These are phyloP conservation scores for Diadegma fenestrale DNA, from an alignment of 2,888 invertebrate genomes.

Conservation along the genomic window DNA sequence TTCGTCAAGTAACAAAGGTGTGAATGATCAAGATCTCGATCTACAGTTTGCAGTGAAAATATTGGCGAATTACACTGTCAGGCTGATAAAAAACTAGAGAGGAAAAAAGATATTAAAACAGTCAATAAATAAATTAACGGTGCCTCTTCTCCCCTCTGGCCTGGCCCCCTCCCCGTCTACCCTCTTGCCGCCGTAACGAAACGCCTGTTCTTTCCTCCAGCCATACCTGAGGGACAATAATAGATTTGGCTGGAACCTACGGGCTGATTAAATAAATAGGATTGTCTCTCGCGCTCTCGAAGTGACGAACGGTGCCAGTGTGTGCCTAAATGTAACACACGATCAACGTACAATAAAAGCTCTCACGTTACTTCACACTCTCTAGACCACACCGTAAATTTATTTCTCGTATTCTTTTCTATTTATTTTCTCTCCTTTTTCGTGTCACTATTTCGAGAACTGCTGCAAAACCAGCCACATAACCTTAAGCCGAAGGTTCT, in stretches of 20 bases:
- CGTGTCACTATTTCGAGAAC: constrained; percentile 65
- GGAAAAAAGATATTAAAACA: constrained; percentile 14
- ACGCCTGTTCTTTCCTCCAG: constrained; percentile 81
- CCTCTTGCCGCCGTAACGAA: constrained; percentile 51
- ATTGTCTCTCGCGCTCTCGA: constrained; percentile 77
- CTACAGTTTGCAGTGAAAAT: background rate
- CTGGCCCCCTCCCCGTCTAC: background rate
- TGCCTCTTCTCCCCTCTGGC: constrained; percentile 42
- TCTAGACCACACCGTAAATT: constrained; percentile 59
- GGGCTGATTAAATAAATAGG: constrained; percentile 84
- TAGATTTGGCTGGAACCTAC: constrained; percentile 85
- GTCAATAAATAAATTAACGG: constrained; percentile 52
- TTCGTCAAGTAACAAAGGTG: constrained; percentile 68
- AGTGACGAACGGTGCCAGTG: constrained; percentile 75
- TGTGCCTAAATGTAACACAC: constrained; percentile 72
- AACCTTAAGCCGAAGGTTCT: constrained; percentile 71
- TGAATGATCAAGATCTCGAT: constrained; percentile 49
- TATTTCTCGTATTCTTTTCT: constrained; percentile 26
- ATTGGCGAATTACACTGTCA: constrained; percentile 12
- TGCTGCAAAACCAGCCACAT: constrained; percentile 68
- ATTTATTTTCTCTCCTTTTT: constrained; percentile 36
- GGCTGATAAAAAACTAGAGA: constrained; percentile 1
- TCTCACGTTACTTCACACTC: constrained; percentile 60
- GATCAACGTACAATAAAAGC: constrained; percentile 69
- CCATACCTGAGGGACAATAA: constrained; percentile 84